A percentile compares a stretch with the other conserved stretches of the same genome.
phyloP scores from a whole-genome alignment of 2,888 invertebrate species.

The Dasysyrphus albostriatus region DNA sequence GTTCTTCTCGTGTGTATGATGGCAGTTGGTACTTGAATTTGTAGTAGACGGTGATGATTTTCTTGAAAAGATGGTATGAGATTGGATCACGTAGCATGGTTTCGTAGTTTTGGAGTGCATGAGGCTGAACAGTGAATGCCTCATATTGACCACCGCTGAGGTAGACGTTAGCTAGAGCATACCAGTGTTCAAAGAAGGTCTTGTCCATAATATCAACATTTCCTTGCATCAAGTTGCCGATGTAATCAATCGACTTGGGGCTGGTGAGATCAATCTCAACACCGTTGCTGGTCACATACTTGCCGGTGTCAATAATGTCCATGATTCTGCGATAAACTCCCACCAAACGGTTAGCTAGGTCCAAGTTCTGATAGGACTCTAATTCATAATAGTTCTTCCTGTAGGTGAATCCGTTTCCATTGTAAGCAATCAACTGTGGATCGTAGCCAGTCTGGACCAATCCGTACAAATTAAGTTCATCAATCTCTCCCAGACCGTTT shows the following conservation, averaged over 20 bases:
- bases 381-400: constrained; percentile 86
- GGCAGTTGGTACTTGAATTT: constrained; percentile 86
- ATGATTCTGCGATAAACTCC: constrained; percentile 83
- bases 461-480: constrained; percentile 85
- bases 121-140: constrained; percentile 84
- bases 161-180: constrained; percentile 78
- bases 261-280: constrained; percentile 79
- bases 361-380: constrained; percentile 83
- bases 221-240: constrained; percentile 86
- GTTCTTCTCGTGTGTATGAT: constrained; percentile 87
- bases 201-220: constrained; percentile 83
- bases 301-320: constrained; percentile 85
- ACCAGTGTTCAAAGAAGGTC: constrained; percentile 80
- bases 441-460: constrained; percentile 86
- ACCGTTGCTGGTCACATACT: constrained; percentile 80
- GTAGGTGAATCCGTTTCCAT: constrained; percentile 87
- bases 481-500: constrained; percentile 88
- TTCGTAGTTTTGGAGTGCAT: constrained; percentile 87
- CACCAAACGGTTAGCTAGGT: constrained; percentile 78
- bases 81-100: constrained; percentile 90
- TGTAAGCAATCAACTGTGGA: constrained; percentile 87
- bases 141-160: constrained; percentile 78
- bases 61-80: constrained; percentile 88
- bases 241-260: constrained; percentile 85
- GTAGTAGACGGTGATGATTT: constrained; percentile 86